A percentile compares a stretch with the other conserved stretches of the same genome.
Evolutionary conservation across 2,797 vertebrate genomes (phyloP).

Genomic region (Choloepus didactylus): DNA sequence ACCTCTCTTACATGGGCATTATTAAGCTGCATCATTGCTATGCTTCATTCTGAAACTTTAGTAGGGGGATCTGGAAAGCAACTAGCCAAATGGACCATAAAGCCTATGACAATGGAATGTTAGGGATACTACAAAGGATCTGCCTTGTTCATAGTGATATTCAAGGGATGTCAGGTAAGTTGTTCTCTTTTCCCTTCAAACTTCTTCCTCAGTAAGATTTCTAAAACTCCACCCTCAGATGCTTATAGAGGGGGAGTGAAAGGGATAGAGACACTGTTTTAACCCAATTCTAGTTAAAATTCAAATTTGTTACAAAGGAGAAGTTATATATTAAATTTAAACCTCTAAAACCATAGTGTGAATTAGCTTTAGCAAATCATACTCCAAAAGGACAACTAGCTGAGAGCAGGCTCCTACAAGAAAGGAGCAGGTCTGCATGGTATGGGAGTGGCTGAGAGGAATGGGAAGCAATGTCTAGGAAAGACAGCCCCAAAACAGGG

Average conservation of each 20-base stretch:
- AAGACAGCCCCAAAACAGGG: background rate
- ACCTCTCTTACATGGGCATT: background rate
- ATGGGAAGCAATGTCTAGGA: background rate
- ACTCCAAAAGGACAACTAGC: background rate
- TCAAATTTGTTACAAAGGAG: background rate
- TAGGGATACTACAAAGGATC: no score
- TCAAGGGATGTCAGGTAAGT: background rate
- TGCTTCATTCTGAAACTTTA: background rate
- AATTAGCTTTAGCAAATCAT: background rate
- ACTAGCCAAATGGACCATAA: background rate
- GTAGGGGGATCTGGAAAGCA: background rate
- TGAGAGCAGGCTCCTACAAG: background rate
- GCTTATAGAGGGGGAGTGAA: background rate
- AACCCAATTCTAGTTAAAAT: background rate
- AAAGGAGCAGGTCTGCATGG: background rate
- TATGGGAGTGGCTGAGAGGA: background rate
- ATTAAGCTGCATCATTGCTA: background rate
- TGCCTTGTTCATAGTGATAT: background rate
- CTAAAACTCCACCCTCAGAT: background rate
- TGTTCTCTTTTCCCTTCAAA: conserved; percentile 14
- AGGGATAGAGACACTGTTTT: background rate
- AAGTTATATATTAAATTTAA: background rate
- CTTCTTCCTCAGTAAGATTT: background rate
- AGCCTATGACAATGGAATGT: background rate
- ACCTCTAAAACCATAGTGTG: background rate